A percentile compares a stretch with the other conserved stretches of the same genome.
Conservation (phyloP, 1,140 invertebrate genomes). For the Druon quercuslanigerum region DNA sequence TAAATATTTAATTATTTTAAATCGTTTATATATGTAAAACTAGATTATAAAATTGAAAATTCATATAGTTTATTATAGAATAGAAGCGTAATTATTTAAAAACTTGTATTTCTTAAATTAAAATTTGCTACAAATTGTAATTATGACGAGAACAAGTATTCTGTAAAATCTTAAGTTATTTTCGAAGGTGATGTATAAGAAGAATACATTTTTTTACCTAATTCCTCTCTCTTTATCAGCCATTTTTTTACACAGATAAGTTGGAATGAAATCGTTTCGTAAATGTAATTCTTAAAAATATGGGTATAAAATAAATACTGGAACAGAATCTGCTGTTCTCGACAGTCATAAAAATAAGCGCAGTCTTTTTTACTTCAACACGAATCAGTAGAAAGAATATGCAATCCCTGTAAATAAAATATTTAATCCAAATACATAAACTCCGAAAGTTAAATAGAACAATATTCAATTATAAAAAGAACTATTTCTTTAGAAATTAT, state of each 20-base stretch:
- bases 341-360: constrained; percentile 2
- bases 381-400: too few relatives aligned
- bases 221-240: neutral
- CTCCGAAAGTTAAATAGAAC: too few relatives aligned
- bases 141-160: neutral
- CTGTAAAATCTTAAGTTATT: neutral
- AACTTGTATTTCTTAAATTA: constrained; percentile 9
- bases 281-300: constrained; percentile 3
- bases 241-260: too few relatives aligned
- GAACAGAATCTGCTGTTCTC: neutral
- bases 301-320: constrained; percentile 8
- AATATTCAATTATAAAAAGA: too few relatives aligned
- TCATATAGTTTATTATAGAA: neutral
- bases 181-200: neutral
- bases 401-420: too few relatives aligned
- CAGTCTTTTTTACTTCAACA: neutral
- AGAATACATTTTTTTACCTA: neutral
- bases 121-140: neutral
- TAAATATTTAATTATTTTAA: too few relatives aligned
- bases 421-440: too few relatives aligned
- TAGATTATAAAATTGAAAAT: constrained; percentile 37
- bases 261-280: neutral
- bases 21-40: constrained; percentile 1
- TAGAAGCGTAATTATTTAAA: neutral
- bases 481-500: too few relatives aligned